Conservation (phyloP, 2,888 invertebrate genomes). For the Nomada fabriciana region DNA sequence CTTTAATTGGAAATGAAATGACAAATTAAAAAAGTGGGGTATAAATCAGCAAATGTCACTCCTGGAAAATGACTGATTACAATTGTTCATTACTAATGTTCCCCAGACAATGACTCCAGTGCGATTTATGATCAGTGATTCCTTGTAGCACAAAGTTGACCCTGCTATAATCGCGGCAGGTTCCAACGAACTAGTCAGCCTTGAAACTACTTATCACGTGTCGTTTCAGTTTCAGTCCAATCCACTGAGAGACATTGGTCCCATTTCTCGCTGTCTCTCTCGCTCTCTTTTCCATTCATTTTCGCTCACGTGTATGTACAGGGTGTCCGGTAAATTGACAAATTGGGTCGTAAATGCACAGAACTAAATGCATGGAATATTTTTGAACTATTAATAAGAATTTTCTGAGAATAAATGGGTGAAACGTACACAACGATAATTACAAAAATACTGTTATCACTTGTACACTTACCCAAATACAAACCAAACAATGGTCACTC, state of each 20-base stretch:
- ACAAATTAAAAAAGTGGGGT: no score
- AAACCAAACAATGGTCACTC: no score
- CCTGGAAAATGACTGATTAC: neutral
- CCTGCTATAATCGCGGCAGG: conserved; percentile 39
- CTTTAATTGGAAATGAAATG: no score
- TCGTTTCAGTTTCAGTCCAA: conserved; percentile 31
- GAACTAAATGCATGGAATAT: no score
- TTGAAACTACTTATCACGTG: conserved; percentile 65
- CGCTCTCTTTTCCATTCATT: conserved; percentile 23
- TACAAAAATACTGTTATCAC: no score
- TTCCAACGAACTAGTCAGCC: conserved; percentile 57
- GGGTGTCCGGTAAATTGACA: neutral
- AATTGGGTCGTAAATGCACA: no score
- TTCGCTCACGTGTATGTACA: neutral
- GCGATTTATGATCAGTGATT: conserved; percentile 1
- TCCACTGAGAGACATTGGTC: conserved; percentile 31
- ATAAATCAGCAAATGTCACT: neutral
- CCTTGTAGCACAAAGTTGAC: conserved; percentile 10
- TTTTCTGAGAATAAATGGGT: no score
- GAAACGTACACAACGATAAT: no score
- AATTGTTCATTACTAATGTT: neutral
- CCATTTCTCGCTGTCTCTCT: conserved; percentile 21
- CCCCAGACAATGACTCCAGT: neutral
- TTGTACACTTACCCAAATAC: no score
- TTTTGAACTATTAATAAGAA: no score